Conservation (phyloP, 2,113 vertebrate species). For the Regulus satrapa region DNA sequence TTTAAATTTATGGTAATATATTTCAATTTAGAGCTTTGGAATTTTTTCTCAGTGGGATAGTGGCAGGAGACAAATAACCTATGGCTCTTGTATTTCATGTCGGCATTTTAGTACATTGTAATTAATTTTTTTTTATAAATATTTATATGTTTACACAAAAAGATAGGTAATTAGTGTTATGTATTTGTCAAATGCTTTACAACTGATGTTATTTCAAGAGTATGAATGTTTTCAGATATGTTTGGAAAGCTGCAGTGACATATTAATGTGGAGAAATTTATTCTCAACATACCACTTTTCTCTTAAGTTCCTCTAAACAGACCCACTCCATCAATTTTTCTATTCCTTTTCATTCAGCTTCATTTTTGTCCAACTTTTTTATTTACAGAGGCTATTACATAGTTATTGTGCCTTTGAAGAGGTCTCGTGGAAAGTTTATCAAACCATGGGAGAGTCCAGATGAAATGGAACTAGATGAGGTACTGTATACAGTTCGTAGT, state of each 20-base stretch:
- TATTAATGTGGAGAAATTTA: not conserved
- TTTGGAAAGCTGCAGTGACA: not conserved
- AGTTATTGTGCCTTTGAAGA: slow-evolving; percentile 97
- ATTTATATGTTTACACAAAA: slow-evolving; percentile 42
- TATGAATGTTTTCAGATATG: not conserved
- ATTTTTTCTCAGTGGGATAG: not conserved
- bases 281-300: not conserved
- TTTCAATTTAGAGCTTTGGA: not conserved
- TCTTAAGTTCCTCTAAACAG: not conserved
- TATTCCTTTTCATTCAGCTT: not conserved
- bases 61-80: not conserved
- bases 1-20: not conserved
- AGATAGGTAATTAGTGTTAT: slow-evolving; percentile 17
- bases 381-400: slow-evolving; percentile 91
- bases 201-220: not conserved
- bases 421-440: slow-evolving; percentile 93
- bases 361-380: slow-evolving; percentile 24
- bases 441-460: slow-evolving; percentile 96
- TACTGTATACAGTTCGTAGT: slow-evolving; percentile 13
- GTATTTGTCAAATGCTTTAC: not conserved
- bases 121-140: slow-evolving; percentile 45
- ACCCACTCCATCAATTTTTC: not conserved
- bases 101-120: not conserved
- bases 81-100: not conserved
- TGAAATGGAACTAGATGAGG: slow-evolving; percentile 98